These are phyloP conservation scores for Epirrhoe alternata DNA, from an alignment of 2,888 invertebrate species.

Conservation along the genomic window DNA sequence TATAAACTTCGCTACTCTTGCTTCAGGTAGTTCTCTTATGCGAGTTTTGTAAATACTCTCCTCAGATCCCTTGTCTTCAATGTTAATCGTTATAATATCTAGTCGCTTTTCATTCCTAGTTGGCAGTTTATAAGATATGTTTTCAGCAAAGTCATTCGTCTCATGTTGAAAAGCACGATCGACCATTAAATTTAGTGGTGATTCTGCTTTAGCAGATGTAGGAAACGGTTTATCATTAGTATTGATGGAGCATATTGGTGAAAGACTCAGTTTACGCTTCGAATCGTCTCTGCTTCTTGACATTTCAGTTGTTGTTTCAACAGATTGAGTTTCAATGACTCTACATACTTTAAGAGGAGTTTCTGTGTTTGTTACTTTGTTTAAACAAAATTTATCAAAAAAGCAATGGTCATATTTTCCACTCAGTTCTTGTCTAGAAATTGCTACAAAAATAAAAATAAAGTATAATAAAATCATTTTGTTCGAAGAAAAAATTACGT, in stretches of 20 bases:
- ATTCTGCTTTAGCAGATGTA: slow-evolving; percentile 8
- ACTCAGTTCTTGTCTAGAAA: not conserved
- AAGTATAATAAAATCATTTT: not conserved
- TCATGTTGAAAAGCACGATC: slow-evolving; percentile 25
- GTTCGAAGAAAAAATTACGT: not conserved
- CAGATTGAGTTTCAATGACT: slow-evolving; percentile 25
- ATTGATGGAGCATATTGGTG: slow-evolving; percentile 62
- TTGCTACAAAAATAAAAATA: slow-evolving; percentile 18
- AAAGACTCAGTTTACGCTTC: slow-evolving; percentile 52
- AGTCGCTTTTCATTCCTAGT: slow-evolving; percentile 16
- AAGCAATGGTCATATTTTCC: not conserved
- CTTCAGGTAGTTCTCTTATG: slow-evolving; percentile 55
- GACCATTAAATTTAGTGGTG: slow-evolving; percentile 19
- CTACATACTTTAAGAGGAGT: slow-evolving; percentile 26
- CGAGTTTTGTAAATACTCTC: slow-evolving; percentile 17
- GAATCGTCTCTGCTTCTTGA: slow-evolving; percentile 32
- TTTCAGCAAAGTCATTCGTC: slow-evolving; percentile 6
- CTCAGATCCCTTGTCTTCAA: not conserved
- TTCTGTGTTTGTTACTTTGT: slow-evolving; percentile 50
- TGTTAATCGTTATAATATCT: slow-evolving; percentile 11
- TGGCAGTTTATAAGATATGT: slow-evolving; percentile 11
- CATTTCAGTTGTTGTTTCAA: slow-evolving; percentile 32
- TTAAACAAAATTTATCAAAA: slow-evolving; percentile 15
- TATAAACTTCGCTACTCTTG: slow-evolving; percentile 60
- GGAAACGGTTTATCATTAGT: slow-evolving; percentile 46